These are phyloP conservation scores for Periplaneta americana DNA, from an alignment of 1,140 invertebrate species.

Conservation along the genomic window DNA sequence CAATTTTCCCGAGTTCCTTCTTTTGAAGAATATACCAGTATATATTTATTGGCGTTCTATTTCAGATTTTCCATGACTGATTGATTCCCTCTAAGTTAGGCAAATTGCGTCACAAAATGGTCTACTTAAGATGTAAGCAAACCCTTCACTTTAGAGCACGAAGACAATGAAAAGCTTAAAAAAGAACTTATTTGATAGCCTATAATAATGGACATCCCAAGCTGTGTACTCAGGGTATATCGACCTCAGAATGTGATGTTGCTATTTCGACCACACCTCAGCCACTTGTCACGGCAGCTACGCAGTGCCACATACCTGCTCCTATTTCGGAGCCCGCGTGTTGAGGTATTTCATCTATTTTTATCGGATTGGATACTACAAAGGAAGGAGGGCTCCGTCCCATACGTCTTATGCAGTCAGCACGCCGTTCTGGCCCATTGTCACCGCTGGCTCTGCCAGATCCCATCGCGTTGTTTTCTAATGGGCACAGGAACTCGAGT, in stretches of 20 bases:
- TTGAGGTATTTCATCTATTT: background rate
- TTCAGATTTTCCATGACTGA: too few species aligned
- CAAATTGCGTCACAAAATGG: too few species aligned
- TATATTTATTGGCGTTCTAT: too few species aligned
- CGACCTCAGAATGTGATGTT: background rate
- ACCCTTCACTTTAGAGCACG: too few species aligned
- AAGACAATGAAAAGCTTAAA: too few species aligned
- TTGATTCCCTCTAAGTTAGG: too few species aligned
- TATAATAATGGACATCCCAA: too few species aligned
- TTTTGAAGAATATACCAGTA: too few species aligned
- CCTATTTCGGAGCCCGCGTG: background rate
- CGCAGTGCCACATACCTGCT: background rate
- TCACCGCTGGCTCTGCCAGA: background rate
- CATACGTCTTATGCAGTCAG: background rate
- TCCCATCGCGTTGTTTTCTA: background rate
- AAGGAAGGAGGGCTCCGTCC: background rate
- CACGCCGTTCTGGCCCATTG: background rate
- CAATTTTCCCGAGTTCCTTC: too few species aligned
- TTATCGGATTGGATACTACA: background rate
- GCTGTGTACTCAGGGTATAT: too few species aligned
- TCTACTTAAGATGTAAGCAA: too few species aligned
- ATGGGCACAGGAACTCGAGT: background rate
- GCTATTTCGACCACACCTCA: background rate
- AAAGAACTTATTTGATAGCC: too few species aligned
- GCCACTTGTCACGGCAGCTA: background rate